Conservation (phyloP, 2,888 invertebrate species). For the Stenodema calcarata region DNA sequence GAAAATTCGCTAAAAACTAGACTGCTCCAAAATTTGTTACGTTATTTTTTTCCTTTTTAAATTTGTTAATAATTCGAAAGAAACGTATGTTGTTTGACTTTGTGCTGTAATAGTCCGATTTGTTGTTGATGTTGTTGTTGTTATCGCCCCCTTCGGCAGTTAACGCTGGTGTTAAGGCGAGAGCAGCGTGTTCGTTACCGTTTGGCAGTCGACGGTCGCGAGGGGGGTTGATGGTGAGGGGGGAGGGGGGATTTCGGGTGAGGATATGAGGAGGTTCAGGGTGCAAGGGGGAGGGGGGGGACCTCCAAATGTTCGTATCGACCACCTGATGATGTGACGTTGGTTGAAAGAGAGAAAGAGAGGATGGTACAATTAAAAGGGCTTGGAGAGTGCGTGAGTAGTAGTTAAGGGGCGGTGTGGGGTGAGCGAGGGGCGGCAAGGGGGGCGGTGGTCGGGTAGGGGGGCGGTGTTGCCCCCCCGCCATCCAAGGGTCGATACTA, state of each 20-base stretch:
- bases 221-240: not conserved
- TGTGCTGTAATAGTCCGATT: no score
- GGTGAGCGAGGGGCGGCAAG: not conserved
- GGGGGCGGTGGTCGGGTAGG: constrained; percentile 11
- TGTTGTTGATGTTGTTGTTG: no score
- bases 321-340: constrained; percentile 51
- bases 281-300: not conserved
- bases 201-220: not conserved
- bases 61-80: no score
- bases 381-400: constrained; percentile 48
- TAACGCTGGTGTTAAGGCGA: not conserved
- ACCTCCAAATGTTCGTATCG: constrained; percentile 46
- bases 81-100: no score
- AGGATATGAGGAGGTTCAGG: constrained; percentile 6
- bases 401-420: constrained; percentile 28
- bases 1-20: no score
- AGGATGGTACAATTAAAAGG: constrained; percentile 51
- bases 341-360: constrained; percentile 46
- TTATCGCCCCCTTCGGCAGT: not conserved
- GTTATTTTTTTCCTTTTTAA: no score
- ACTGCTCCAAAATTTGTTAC: no score
- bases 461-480: constrained; percentile 17
- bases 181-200: not conserved
- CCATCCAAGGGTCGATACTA: constrained; percentile 51
- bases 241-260: not conserved